A percentile compares a stretch with the other conserved stretches of the same genome.
phyloP scores from a whole-genome alignment of 2,113 vertebrate species.

The Myrmecophaga tridactyla region DNA sequence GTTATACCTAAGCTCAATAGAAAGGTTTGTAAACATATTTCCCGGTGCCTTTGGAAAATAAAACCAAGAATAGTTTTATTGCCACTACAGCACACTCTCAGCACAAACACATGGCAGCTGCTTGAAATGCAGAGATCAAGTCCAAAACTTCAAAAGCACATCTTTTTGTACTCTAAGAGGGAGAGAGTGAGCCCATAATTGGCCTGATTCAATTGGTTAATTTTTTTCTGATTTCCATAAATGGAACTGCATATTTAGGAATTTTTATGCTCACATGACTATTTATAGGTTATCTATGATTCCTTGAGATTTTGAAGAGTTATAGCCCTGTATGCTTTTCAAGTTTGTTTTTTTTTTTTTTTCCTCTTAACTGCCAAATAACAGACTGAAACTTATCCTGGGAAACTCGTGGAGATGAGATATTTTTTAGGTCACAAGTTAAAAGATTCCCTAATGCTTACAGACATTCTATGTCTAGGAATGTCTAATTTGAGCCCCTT shows the following conservation, averaged over 20 bases:
- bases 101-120: conserved; percentile 51
- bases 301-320: conserved; percentile 56
- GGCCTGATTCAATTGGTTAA: conserved; percentile 39
- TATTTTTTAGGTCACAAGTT: conserved; percentile 83
- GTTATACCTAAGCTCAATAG: not conserved
- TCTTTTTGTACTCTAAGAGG: conserved; percentile 42
- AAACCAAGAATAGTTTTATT: conserved; percentile 22
- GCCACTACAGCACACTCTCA: not conserved
- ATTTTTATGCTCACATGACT: conserved; percentile 48
- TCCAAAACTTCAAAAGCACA: conserved; percentile 29
- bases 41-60: conserved; percentile 14
- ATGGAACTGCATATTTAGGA: conserved; percentile 22
- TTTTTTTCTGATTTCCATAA: conserved; percentile 32
- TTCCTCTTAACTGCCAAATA: conserved; percentile 54
- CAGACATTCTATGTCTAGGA: conserved; percentile 84
- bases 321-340: conserved; percentile 59
- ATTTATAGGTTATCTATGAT: conserved; percentile 66
- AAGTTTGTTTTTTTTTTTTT: conserved; percentile 53
- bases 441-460: conserved; percentile 81
- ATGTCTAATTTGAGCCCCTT: conserved; percentile 85
- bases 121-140: conserved; percentile 16
- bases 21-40: conserved; percentile 28
- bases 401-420: conserved; percentile 73
- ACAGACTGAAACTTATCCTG: conserved; percentile 70
- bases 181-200: conserved; percentile 9